Percentiles rank a stretch among this genome's conserved stretches.
These are phyloP conservation scores for Oligia strigilis DNA, from an alignment of 2,888 invertebrate genomes.

Conservation along the genomic window DNA sequence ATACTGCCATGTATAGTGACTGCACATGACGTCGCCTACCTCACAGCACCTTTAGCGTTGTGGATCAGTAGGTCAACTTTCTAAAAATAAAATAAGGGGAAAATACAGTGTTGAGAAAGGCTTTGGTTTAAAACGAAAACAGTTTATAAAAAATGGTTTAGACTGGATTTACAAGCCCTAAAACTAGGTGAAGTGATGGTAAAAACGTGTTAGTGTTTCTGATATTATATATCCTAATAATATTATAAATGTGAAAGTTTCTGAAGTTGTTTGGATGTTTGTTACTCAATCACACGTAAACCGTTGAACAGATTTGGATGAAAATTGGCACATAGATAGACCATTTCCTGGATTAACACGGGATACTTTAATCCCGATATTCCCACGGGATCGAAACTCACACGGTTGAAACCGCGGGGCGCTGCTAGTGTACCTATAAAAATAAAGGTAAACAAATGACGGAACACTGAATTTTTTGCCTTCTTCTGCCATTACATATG, in stretches of 20 bases:
- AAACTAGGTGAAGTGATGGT: not conserved
- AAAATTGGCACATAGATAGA: too few relatives aligned
- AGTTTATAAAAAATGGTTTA: not conserved
- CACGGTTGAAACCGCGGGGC: too few relatives aligned
- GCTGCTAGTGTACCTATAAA: too few relatives aligned
- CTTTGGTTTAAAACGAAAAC: not conserved
- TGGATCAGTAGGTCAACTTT: constrained; percentile 37
- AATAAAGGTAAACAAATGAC: too few relatives aligned
- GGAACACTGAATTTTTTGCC: too few relatives aligned
- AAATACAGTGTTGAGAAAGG: not conserved
- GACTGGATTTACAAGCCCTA: not conserved
- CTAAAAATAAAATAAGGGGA: not conserved
- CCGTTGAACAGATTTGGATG: too few relatives aligned
- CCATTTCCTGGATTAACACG: too few relatives aligned
- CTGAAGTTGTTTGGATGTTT: too few relatives aligned
- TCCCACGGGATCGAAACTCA: too few relatives aligned
- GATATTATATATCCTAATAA: not conserved
- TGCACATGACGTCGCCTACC: constrained; percentile 51
- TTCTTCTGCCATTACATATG: not conserved
- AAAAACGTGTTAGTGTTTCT: not conserved
- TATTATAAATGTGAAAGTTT: too few relatives aligned
- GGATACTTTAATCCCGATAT: too few relatives aligned
- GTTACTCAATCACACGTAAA: too few relatives aligned
- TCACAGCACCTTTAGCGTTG: not conserved
- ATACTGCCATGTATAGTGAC: constrained; percentile 44